Evolutionary conservation across 1,140 invertebrate genomes (phyloP).

Genomic region (Globodera rostochiensis): DNA sequence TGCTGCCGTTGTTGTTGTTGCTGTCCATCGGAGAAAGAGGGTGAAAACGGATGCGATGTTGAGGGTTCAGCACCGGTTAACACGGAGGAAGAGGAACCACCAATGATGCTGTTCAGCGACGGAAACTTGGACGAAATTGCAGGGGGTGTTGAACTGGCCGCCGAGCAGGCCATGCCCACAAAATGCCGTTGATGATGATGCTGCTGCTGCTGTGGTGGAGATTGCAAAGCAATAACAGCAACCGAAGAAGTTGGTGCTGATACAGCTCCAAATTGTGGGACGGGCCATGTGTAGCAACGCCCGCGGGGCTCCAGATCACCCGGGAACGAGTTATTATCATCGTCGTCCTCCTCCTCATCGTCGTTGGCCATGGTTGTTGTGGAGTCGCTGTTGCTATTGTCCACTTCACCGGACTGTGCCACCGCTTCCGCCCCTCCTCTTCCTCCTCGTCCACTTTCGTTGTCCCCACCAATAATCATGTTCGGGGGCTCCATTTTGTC

Average conservation of each 20-base stretch:
- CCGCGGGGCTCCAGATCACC: conserved; percentile 48
- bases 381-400: neutral
- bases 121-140: neutral
- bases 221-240: neutral
- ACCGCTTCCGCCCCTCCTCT: neutral
- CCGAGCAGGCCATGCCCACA: neutral
- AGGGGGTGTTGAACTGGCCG: neutral
- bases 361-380: neutral
- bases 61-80: neutral
- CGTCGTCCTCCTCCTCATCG: conserved; percentile 6
- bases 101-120: conserved; percentile 1
- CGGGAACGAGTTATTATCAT: conserved; percentile 48
- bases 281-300: conserved; percentile 61
- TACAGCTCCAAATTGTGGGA: conserved; percentile 19
- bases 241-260: neutral
- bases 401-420: too few relatives aligned
- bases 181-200: conserved; percentile 8
- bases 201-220: conserved; percentile 3
- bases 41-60: neutral
- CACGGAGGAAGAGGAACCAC: neutral
- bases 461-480: neutral
- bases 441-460: neutral
- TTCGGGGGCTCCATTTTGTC: neutral
- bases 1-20: neutral
- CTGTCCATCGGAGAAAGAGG: neutral